Conservation (phyloP, 2,888 invertebrate genomes). For the Anarsia innoxiella region DNA sequence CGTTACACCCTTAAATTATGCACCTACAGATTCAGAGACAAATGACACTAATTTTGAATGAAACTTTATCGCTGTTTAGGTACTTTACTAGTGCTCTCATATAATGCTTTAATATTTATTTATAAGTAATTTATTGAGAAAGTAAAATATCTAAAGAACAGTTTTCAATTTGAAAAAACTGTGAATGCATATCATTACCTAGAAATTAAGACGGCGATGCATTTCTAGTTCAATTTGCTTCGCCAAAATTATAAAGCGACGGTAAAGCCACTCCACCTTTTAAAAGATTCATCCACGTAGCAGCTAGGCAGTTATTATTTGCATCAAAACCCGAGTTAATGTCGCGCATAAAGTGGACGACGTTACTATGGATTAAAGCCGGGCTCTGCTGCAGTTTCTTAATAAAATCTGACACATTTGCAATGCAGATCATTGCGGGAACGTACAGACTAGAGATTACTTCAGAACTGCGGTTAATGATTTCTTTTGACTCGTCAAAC, state of each 20-base stretch:
- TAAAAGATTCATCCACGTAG: too few species aligned
- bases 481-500: not conserved
- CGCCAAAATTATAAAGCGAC: too few species aligned
- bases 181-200: too few species aligned
- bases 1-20: conserved; percentile 39
- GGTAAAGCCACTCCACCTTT: too few species aligned
- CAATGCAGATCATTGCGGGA: conserved; percentile 52
- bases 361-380: conserved; percentile 46
- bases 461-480: conserved; percentile 15
- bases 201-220: too few species aligned
- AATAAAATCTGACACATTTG: conserved; percentile 61
- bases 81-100: too few species aligned
- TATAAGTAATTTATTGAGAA: too few species aligned
- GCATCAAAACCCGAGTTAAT: conserved; percentile 14
- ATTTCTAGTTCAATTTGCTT: too few species aligned
- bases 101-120: not conserved
- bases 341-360: conserved; percentile 36
- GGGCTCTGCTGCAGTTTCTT: conserved; percentile 53
- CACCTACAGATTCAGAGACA: conserved; percentile 36
- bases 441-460: conserved; percentile 39
- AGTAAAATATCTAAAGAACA: too few species aligned
- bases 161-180: too few species aligned
- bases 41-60: conserved; percentile 33
- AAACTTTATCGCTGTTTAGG: not conserved
- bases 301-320: not conserved